These are phyloP conservation scores for Turritopsis rubra DNA, from an alignment of 30 jellyfish, hydroid and myxozoan species.

Conservation along the genomic window DNA sequence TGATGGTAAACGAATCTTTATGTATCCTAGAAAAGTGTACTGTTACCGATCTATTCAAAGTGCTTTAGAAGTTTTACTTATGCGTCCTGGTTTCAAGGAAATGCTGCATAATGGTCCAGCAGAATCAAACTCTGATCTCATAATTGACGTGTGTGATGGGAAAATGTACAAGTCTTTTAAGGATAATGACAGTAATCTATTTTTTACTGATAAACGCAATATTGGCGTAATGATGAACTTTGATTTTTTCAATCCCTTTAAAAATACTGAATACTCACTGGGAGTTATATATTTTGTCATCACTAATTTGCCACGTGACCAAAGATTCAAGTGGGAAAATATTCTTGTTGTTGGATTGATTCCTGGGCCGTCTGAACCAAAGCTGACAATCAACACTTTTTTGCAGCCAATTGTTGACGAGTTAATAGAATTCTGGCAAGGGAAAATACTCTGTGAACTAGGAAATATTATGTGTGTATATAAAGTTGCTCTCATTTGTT, in stretches of 20 bases:
- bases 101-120: constrained; percentile 16
- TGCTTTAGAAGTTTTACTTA: neutral
- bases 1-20: constrained; percentile 1
- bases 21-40: constrained; percentile 9
- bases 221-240: constrained; percentile 2
- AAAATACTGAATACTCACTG: neutral
- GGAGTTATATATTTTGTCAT: neutral
- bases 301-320: constrained; percentile 8
- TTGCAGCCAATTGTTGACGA: neutral
- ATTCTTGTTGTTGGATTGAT: neutral
- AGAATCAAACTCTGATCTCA: constrained; percentile 6
- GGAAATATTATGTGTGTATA: neutral
- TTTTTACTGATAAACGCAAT: constrained; percentile 11
- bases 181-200: neutral
- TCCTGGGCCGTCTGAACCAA: neutral
- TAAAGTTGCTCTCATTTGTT: neutral
- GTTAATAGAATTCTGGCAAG: neutral
- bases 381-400: neutral
- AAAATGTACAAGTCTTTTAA: neutral
- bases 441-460: neutral
- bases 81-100: constrained; percentile 10
- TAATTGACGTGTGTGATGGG: neutral
- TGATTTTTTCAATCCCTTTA: neutral
- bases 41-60: neutral
- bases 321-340: constrained; percentile 8